Conservation (phyloP, 2,113 vertebrate genomes). For the Cacatua alba region DNA sequence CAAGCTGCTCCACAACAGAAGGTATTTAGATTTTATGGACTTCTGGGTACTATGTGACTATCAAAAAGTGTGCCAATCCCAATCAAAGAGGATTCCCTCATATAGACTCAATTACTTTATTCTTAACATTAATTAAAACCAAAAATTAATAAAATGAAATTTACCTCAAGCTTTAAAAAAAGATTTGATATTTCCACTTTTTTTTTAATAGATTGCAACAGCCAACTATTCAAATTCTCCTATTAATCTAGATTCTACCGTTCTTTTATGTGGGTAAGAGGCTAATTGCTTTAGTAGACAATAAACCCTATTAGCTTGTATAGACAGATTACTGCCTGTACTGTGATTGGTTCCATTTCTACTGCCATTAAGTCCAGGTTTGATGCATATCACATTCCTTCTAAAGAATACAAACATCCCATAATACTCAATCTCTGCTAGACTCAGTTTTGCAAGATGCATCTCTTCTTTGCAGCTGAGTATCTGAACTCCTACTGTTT, state of each 20-base stretch:
- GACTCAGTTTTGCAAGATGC: not conserved
- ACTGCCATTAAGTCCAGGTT: not conserved
- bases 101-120: not conserved
- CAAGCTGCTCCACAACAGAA: not conserved
- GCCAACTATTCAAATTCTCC: not conserved
- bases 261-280: not conserved
- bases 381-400: not conserved
- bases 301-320: not conserved
- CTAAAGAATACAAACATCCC: not conserved
- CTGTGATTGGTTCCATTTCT: not conserved
- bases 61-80: not conserved
- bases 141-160: not conserved
- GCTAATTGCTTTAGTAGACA: not conserved
- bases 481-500: not conserved
- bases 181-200: not conserved
- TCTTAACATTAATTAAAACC: not conserved
- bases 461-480: not conserved
- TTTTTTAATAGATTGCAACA: not conserved
- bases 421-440: not conserved
- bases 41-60: not conserved
- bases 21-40: slow-evolving; percentile 42
- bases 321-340: not conserved
- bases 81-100: not conserved
- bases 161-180: not conserved
- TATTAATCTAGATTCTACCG: not conserved